Conservation (phyloP, 2,113 vertebrate species). For the Sinocyclocheilus grahami region DNA sequence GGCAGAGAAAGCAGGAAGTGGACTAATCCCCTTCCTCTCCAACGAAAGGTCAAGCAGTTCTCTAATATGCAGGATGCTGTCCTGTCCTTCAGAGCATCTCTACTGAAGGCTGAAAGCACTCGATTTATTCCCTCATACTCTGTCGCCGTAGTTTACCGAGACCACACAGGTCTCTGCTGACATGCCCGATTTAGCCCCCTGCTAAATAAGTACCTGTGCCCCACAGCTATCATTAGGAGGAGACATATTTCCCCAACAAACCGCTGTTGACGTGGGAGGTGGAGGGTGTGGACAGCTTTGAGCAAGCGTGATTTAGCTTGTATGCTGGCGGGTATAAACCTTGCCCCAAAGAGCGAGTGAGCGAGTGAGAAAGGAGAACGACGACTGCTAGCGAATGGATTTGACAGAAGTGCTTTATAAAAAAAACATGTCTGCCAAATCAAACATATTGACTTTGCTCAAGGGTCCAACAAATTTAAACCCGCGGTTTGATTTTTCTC, state of each 20-base stretch:
- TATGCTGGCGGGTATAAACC: conserved; percentile 34
- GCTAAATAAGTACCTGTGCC: conserved; percentile 1
- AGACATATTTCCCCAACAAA: conserved; percentile 35
- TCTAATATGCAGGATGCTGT: conserved; percentile 46
- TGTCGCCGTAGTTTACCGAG: not conserved
- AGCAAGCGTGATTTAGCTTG: conserved; percentile 45
- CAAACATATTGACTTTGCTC: conserved; percentile 51
- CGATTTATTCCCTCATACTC: conserved; percentile 17
- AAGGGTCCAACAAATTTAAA: conserved; percentile 47
- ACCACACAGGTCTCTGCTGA: not conserved
- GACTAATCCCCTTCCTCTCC: conserved; percentile 47
- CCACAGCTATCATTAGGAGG: conserved; percentile 16
- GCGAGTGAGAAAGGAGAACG: not conserved
- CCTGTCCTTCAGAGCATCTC: conserved; percentile 25
- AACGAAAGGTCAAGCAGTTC: conserved; percentile 55
- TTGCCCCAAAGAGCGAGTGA: not conserved
- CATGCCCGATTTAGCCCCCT: conserved; percentile 13
- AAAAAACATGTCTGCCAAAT: conserved; percentile 40
- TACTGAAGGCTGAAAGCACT: not conserved
- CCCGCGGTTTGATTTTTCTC: conserved; percentile 34
- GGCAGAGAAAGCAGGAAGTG: conserved; percentile 34
- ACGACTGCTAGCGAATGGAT: conserved; percentile 32
- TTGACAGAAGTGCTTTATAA: conserved; percentile 38
- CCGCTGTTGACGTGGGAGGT: conserved; percentile 30
- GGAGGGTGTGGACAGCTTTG: not conserved